Evolutionary conservation across 2,797 vertebrate genomes (phyloP), one percentile per base, ranked within the genome.

Genomic region (Delichon dasypus): DNA sequence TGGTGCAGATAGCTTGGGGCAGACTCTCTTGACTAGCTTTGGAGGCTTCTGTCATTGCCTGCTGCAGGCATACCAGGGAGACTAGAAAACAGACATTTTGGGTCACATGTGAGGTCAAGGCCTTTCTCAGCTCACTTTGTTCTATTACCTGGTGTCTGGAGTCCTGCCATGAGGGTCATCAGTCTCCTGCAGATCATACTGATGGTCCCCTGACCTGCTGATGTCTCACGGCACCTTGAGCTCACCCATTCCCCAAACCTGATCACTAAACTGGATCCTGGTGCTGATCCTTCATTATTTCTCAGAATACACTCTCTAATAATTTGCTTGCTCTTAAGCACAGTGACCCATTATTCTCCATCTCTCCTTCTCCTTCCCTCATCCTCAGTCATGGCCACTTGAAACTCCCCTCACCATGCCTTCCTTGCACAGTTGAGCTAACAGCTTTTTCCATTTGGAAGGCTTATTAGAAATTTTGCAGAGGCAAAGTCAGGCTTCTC

Each of bases 161-260:
- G 9, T 60, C 14, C 30, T 61, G 34, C 38, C 34, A 18, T 53
- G 53, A 36, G 17, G 13, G 21, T 53, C 32, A 58, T 50, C 25
- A 11, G 44, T 25, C 22, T 90, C 25, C 20, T 57, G 38, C 22
- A 66, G 25, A 26, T 71, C 67, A 6, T 12, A 21, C 4, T 5
- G 61, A 10, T 30, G 42, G 9, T 34, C 3, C 7, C 18, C 27
- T 38, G n/a, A 44, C 8, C 26, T 7, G 2, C 51, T 51, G 19
- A n/a, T 42, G 23, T 32, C n/a, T 27, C 2, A 0, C 3, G 2
- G 36, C 50, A 47, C 15, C 9, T 65, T 0, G 1, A n/a, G 34
- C 55, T 12, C 27, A 48, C 8, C 14, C 7, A 2, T 53, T 65
- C 42, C 13, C 20, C 65, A 65, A 27, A 47, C 9, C 7, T 47